phyloP scores from a whole-genome alignment of 2,797 vertebrate genomes.

The Lagocephalus sceleratus region DNA sequence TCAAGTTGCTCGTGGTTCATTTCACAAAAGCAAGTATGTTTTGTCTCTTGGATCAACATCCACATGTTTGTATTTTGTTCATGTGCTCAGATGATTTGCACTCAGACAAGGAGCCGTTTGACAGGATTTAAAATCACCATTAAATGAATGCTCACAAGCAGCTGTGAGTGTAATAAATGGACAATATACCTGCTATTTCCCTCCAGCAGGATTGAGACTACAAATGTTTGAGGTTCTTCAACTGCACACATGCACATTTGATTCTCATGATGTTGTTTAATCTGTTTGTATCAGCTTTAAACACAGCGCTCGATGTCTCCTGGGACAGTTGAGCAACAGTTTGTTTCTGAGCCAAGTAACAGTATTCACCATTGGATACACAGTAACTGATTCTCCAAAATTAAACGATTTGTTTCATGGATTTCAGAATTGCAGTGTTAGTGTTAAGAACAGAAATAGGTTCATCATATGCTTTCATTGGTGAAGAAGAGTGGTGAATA shows the following conservation, averaged over 20 bases:
- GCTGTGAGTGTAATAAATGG: too few species aligned
- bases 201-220: too few species aligned
- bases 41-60: not conserved
- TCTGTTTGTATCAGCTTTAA: slow-evolving; percentile 32
- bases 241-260: slow-evolving; percentile 7
- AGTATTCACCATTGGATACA: slow-evolving; percentile 12
- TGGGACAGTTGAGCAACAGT: slow-evolving; percentile 35
- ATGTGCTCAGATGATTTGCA: slow-evolving; percentile 2
- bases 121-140: not conserved
- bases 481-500: too few species aligned
- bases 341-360: slow-evolving; percentile 32
- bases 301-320: slow-evolving; percentile 29
- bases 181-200: too few species aligned
- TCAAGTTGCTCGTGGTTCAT: not conserved
- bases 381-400: slow-evolving; percentile 13
- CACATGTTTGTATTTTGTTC: not conserved
- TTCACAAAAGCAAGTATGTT: too few species aligned
- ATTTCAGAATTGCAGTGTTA: not conserved
- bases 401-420: slow-evolving; percentile 17
- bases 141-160: too few species aligned
- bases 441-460: not conserved
- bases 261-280: slow-evolving; percentile 31
- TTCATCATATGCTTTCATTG: too few species aligned
- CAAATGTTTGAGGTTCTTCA: too few species aligned
- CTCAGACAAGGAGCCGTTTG: not conserved